Percentiles rank a stretch among this genome's conserved stretches.
Evolutionary conservation across 2,113 vertebrate genomes (phyloP).

Genomic region (Psilopsiagon aymara): DNA sequence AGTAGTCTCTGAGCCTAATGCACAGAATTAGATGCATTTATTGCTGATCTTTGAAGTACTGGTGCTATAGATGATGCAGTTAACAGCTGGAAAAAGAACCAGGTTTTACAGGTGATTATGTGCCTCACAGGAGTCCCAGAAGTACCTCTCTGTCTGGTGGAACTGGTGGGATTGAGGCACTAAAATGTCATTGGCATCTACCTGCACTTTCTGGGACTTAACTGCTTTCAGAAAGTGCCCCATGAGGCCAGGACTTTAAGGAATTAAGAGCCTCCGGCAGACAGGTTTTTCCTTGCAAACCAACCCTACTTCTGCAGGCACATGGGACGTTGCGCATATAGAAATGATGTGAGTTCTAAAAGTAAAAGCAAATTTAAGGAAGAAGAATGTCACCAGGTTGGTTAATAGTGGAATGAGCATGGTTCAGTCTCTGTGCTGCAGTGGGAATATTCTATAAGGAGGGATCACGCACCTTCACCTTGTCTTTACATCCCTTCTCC

Average conservation of each 20-base stretch:
- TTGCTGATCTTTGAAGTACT: neutral
- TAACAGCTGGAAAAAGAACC: neutral
- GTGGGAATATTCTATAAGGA: neutral
- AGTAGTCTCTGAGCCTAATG: neutral
- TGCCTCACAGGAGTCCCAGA: neutral
- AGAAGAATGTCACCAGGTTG: neutral
- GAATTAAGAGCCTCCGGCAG: neutral
- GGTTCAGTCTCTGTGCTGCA: neutral
- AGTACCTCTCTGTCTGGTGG: neutral
- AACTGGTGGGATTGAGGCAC: neutral
- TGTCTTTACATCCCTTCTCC: neutral
- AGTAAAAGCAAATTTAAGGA: neutral
- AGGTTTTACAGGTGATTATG: neutral
- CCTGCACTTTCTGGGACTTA: neutral
- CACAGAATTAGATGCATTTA: neutral
- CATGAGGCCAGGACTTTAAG: neutral
- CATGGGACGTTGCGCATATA: fast-evolving
- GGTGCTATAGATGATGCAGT: neutral
- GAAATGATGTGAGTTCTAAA: neutral
- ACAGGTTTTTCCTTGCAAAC: neutral
- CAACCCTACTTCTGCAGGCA: neutral
- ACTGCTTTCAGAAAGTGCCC: neutral
- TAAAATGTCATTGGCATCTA: neutral
- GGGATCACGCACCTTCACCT: neutral
- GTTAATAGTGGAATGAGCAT: neutral